Base-by-base conservation (phyloP, 2,113 vertebrate species). In the Cryptoleucopteryx plumbea region DNA sequence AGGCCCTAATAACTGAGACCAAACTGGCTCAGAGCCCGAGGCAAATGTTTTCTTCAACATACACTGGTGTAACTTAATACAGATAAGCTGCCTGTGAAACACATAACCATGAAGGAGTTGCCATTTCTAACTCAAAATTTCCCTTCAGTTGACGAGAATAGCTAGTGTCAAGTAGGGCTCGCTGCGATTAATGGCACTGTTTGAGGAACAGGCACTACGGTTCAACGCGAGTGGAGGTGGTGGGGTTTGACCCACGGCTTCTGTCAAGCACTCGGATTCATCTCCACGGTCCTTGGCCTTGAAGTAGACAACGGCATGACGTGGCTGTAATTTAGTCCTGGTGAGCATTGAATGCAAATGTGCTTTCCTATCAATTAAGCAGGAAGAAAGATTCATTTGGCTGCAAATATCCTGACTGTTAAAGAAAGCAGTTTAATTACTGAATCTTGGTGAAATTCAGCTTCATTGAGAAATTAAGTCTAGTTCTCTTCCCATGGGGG, bases 391-490 rank as follows among this genome's bases (percentile, higher is more conserved):
- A 40, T 78, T 77, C 32, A 86, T 89, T 48, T 70, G 82, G 55
- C 88, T 75, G 86, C 75, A 92, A 91, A 96, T 91, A 91, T 43
- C 25, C 38, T 55, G 91, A 72, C 79, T 97, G 81, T 68, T 53
- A 67, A 93, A 93, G 89, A 74, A 87, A 21, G 62, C 67, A 68
- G 42, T 93, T 94, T 90, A 87, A 94, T 96, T 94, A 86, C 18
- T 68, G 94, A 92, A 75, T 58, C 55, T 83, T 59, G 75, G 59
- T 68, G 89, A 97, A 96, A 94, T 95, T 91, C 82, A 92, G 90
- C 48, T 65, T 91, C 61, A 10, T 56, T 89, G 93, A 90, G 75
- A 88, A 95, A 65, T 25, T 47, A 85, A 92, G 56, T 83, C 52
- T 93, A 73, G 55, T 34, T 72, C 86, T 75, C 66, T 86, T 92